phyloP scores from a whole-genome alignment of 2,797 vertebrate genomes.

The Macrochelys suwanniensis region DNA sequence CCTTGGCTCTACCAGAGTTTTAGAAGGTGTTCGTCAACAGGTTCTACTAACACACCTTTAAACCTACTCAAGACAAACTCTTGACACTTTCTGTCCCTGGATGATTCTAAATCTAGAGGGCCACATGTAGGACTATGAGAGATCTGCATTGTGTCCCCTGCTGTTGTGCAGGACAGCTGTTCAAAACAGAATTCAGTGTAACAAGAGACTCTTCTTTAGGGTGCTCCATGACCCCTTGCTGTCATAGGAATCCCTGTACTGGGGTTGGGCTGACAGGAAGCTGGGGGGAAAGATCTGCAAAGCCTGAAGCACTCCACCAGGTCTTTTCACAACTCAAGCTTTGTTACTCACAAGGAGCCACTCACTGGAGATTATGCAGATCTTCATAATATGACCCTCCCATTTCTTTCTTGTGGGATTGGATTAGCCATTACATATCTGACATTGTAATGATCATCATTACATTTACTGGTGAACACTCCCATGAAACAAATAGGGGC shows the following conservation, averaged over 20 bases:
- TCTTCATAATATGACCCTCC: rapidly evolving
- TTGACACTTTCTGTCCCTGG: not conserved
- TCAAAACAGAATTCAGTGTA: not conserved
- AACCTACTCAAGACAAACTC: not conserved
- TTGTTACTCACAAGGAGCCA: not conserved
- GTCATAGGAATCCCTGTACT: not conserved
- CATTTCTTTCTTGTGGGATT: constrained; percentile 33
- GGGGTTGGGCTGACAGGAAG: constrained; percentile 2
- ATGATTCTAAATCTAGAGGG: not conserved
- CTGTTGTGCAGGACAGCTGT: not conserved
- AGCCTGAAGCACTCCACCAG: constrained; percentile 3
- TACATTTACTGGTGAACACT: not conserved
- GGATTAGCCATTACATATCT: constrained; percentile 63
- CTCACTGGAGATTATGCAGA: not conserved
- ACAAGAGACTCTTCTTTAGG: not conserved
- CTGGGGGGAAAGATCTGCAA: not conserved
- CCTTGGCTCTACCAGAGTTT: not conserved
- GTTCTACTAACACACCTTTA: not conserved
- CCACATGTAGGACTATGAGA: not conserved
- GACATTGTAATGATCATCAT: constrained; percentile 43
- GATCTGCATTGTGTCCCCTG: not conserved
- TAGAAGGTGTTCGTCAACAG: not conserved
- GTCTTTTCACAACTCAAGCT: not conserved
- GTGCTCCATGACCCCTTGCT: not conserved
- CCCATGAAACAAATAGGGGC: not conserved